A percentile compares a stretch with the other conserved stretches of the same genome.
phyloP scores from a whole-genome alignment of 2,113 vertebrate species.

The Hucho hucho region DNA sequence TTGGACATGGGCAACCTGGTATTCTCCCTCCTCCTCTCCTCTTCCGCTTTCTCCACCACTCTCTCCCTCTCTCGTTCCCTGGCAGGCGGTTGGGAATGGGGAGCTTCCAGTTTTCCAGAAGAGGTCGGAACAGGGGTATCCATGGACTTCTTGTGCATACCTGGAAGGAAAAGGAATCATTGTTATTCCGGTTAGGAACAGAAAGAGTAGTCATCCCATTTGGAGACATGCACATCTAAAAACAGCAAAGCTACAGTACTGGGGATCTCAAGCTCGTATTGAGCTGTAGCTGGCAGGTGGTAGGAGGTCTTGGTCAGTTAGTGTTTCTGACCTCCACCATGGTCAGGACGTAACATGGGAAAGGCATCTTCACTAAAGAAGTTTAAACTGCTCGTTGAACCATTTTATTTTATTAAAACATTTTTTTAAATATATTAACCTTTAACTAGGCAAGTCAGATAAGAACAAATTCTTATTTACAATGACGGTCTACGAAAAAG shows the following conservation, averaged over 20 bases:
- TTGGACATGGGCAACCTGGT: constrained; percentile 81
- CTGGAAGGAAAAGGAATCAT: constrained; percentile 84
- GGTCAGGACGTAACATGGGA: background rate
- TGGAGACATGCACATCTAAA: background rate
- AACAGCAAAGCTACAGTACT: background rate
- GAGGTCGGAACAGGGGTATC: constrained; percentile 78
- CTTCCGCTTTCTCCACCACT: constrained; percentile 70
- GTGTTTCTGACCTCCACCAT: background rate
- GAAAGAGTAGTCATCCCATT: background rate
- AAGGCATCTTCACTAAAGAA: background rate
- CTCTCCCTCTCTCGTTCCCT: constrained; percentile 81
- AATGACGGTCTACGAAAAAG: too few species aligned
- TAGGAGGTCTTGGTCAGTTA: background rate
- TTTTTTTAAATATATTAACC: too few species aligned
- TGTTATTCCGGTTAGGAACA: constrained; percentile 87
- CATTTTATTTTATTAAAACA: background rate
- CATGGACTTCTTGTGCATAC: constrained; percentile 99
- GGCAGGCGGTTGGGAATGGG: constrained; percentile 74
- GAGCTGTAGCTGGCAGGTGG: background rate
- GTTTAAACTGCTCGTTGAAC: background rate
- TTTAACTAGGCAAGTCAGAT: too few species aligned
- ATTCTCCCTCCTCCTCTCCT: constrained; percentile 65
- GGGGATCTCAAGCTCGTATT: background rate
- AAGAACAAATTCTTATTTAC: too few species aligned
- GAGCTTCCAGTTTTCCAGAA: constrained; percentile 80